These are phyloP conservation scores for Drosophila suboccidentalis DNA, from an alignment of 2,888 invertebrate genomes.

Conservation along the genomic window DNA sequence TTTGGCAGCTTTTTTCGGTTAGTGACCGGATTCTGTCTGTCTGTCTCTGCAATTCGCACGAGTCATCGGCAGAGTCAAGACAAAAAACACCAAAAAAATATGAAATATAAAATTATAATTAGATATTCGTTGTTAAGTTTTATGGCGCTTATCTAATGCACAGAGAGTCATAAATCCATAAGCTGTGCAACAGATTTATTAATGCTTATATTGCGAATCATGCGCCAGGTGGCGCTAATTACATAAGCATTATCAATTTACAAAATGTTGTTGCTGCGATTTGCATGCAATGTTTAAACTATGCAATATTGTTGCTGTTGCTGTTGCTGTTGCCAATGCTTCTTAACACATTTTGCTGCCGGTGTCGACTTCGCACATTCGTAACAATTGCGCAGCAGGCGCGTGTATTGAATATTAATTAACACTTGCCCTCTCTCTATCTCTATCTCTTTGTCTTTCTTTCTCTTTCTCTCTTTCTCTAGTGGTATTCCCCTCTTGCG, in stretches of 20 bases:
- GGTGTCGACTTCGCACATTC: conserved; percentile 71
- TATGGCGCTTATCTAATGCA: conserved; percentile 55
- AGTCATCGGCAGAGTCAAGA: conserved; percentile 46
- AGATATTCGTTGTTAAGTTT: conserved; percentile 5
- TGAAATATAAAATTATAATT: conserved; percentile 3
- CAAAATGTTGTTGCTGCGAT: conserved; percentile 40
- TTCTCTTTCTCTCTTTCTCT: conserved; percentile 1
- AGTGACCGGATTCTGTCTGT: conserved; percentile 38
- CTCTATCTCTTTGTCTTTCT: not conserved
- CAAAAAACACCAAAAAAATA: not conserved
- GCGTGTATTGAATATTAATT: conserved; percentile 77
- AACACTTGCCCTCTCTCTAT: conserved; percentile 29
- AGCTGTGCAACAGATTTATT: conserved; percentile 29
- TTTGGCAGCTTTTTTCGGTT: conserved; percentile 48
- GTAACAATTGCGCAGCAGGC: conserved; percentile 78
- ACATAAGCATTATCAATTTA: conserved; percentile 63
- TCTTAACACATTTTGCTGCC: conserved; percentile 64
- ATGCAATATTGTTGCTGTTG: conserved; percentile 14
- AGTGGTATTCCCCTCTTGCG: not conserved
- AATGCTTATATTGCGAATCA: conserved; percentile 41
- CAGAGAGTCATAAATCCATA: conserved; percentile 4
- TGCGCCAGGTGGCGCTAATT: conserved; percentile 63
- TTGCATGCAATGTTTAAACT: conserved; percentile 63
- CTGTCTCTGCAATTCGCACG: conserved; percentile 35
- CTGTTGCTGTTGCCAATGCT: conserved; percentile 45